Evolutionary conservation across 2,888 invertebrate genomes (phyloP).

Genomic region (Heliconius aoede): DNA sequence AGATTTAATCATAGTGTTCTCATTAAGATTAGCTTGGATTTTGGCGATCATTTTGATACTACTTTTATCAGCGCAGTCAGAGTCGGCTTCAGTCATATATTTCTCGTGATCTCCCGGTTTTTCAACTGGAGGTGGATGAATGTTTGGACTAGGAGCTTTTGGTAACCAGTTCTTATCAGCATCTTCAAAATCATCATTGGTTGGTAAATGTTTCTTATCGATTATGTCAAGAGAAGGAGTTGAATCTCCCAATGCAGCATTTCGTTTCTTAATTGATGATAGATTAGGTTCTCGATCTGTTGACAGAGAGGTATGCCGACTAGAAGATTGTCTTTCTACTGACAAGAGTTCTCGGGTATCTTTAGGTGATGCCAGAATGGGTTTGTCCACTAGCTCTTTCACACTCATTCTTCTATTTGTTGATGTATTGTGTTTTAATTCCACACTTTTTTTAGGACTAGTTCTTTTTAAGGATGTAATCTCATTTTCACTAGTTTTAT

Average conservation of each 20-base stretch:
- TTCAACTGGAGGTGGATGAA: conserved; percentile 73
- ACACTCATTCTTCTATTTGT: conserved; percentile 57
- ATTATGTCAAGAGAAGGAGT: conserved; percentile 50
- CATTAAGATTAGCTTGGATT: conserved; percentile 78
- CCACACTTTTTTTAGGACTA: conserved; percentile 64
- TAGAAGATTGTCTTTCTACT: conserved; percentile 53
- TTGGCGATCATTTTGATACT: conserved; percentile 79
- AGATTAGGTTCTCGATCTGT: conserved; percentile 49
- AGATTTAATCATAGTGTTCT: conserved; percentile 81
- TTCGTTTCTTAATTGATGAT: conserved; percentile 60
- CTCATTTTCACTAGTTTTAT: conserved; percentile 53
- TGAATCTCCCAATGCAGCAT: conserved; percentile 47
- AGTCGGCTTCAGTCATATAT: conserved; percentile 78
- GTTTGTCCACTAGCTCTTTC: conserved; percentile 56
- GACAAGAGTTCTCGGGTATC: conserved; percentile 45
- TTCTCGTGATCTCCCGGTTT: conserved; percentile 74
- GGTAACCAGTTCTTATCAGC: conserved; percentile 73
- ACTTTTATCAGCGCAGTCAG: conserved; percentile 72
- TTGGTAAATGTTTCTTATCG: conserved; percentile 60
- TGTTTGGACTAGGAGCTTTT: conserved; percentile 70
- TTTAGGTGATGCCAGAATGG: conserved; percentile 46
- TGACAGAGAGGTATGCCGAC: conserved; percentile 51
- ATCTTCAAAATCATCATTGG: conserved; percentile 61
- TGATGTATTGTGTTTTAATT: conserved; percentile 60
- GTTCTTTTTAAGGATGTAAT: conserved; percentile 51